Evolutionary conservation across 2,888 invertebrate species (phyloP).

Genomic region (Mythimna impura): DNA sequence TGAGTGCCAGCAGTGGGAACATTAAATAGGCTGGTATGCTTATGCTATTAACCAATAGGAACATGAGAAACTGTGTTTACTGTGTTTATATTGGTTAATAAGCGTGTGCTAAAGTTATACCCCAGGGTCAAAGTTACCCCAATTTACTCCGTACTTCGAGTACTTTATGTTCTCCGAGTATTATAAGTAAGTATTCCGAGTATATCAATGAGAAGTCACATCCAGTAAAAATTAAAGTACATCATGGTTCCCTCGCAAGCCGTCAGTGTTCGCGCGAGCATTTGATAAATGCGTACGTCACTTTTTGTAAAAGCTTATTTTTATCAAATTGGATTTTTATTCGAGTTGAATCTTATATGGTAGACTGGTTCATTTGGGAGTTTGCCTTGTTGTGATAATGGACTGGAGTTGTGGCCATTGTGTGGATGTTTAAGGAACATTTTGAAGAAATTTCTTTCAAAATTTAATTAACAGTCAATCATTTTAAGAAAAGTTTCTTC

Average conservation of each 20-base stretch:
- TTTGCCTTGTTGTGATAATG: background rate
- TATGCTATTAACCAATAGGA: no score
- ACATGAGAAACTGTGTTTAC: no score
- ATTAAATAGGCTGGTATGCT: no score
- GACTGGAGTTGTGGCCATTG: background rate
- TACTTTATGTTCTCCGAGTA: background rate
- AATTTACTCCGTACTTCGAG: background rate
- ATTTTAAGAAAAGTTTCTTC: no score
- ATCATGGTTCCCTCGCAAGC: conserved; percentile 48
- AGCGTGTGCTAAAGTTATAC: no score
- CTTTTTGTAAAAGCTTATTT: conserved; percentile 64
- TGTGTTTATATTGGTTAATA: no score
- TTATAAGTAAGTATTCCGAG: background rate
- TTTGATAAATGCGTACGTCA: conserved; percentile 69
- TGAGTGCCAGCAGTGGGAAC: no score
- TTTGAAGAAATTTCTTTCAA: no score
- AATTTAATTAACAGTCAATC: no score
- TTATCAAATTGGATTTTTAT: conserved; percentile 68
- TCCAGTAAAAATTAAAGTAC: conserved; percentile 57
- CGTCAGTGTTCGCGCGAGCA: conserved; percentile 60
- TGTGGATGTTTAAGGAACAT: background rate
- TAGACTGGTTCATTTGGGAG: conserved; percentile 39
- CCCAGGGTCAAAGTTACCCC: no score
- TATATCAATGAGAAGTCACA: background rate
- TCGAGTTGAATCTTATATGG: conserved; percentile 50